Evolutionary conservation across 2,888 invertebrate species (phyloP), one percentile per base, ranked within the genome.

Genomic region (Drosophila incognita): DNA sequence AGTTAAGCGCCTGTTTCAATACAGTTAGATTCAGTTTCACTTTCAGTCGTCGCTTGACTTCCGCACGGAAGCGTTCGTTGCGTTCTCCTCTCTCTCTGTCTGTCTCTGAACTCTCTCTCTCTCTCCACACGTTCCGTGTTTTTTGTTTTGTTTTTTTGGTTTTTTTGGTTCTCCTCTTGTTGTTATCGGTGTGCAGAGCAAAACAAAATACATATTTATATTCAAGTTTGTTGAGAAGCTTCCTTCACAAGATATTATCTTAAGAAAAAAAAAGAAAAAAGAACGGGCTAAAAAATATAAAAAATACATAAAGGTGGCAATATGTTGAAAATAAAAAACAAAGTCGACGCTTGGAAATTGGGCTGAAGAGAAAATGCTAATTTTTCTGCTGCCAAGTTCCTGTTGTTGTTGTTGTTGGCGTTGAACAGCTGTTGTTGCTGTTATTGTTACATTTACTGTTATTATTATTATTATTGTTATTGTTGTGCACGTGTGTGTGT

Each of bases 21-120:
- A 24, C 46, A 7, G 46, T 46, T 15, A 15, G 46, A 46, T 83
- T 81, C 75, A 83, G 76, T 85, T 85, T 85, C 87, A 85, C 81
- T 85, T 88, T 89, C 85, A 86, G 86, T 86, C 89, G 82, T 87
- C 75, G 83, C 74, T 64, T 78, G 89, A 89, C 86, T 89, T 89
- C 89, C 87, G 82, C 76, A 83, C 84, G 89, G 86, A 84, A 87
- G 88, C 78, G 85, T 86, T 87, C 89, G 85, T 77, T 80, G 74
- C 73, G 79, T 82, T 83, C 67, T 27, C 27, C 27, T 27, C 78
- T 56, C 76, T 71, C 8, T 56, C n/a, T 56, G 29, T 29, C 27
- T 46, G 46, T 46, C 46, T 46, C 46, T 56, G 11, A n/a, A 56
- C 15, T 24, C n/a, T 38, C 27, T 24, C 36, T 24, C 36, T 74